Percentiles rank a stretch among this genome's conserved stretches.
phyloP scores from a whole-genome alignment of 2,113 vertebrate genomes.

The Cynoglossus semilaevis region DNA sequence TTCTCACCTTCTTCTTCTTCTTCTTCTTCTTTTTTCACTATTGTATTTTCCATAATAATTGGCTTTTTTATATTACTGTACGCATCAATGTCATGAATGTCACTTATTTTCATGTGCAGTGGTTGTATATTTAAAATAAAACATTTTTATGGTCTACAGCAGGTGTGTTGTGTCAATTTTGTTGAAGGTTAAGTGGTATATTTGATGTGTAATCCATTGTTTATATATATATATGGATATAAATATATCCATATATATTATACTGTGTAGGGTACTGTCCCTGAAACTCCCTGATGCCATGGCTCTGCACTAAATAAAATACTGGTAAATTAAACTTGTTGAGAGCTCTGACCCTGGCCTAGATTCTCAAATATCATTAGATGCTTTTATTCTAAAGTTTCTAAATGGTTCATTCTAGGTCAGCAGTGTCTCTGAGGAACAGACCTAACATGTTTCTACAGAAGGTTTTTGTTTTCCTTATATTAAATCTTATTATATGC shows the following conservation, averaged over 20 bases:
- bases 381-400: slow-evolving; percentile 4
- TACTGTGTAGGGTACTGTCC: too few relatives aligned
- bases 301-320: too few relatives aligned
- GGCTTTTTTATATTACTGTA: slow-evolving; percentile 17
- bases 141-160: slow-evolving; percentile 31
- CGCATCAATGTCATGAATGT: slow-evolving; percentile 14
- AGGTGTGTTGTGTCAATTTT: slow-evolving; percentile 14
- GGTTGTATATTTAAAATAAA: slow-evolving; percentile 27
- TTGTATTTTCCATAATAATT: slow-evolving; percentile 22
- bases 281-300: too few relatives aligned
- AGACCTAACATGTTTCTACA: too few relatives aligned
- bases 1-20: slow-evolving; percentile 15
- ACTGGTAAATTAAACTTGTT: too few relatives aligned
- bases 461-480: too few relatives aligned
- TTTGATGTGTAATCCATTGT: too few relatives aligned
- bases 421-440: slow-evolving; percentile 15
- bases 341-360: background rate
- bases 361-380: background rate
- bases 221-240: too few relatives aligned
- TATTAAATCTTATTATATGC: background rate
- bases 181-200: too few relatives aligned
- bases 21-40: too few relatives aligned
- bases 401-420: slow-evolving; percentile 26
- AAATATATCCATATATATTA: too few relatives aligned
- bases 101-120: slow-evolving; percentile 26